A percentile compares a stretch with the other conserved stretches of the same genome.
phyloP scores from a whole-genome alignment of 2,888 invertebrate genomes.

The Euzetes globulus region DNA sequence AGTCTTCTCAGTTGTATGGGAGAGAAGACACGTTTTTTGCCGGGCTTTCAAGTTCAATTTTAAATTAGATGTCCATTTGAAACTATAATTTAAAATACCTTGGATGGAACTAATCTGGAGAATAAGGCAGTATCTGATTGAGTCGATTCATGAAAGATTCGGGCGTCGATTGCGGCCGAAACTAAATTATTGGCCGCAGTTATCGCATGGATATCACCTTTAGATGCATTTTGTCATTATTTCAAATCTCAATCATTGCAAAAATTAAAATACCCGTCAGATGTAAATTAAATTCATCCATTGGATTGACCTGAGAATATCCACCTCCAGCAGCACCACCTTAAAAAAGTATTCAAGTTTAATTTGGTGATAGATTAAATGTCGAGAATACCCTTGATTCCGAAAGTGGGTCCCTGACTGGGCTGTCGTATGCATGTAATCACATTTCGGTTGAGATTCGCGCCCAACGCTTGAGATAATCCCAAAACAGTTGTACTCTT shows the following conservation, averaged over 20 bases:
- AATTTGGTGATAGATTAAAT: not conserved
- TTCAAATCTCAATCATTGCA: not conserved
- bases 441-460: conserved; percentile 72
- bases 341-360: conserved; percentile 42
- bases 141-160: conserved; percentile 93
- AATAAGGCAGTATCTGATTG: conserved; percentile 76
- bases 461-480: conserved; percentile 80
- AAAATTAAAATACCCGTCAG: conserved; percentile 58
- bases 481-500: conserved; percentile 94
- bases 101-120: conserved; percentile 74
- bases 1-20: conserved; percentile 69
- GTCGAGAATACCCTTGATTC: conserved; percentile 65
- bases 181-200: conserved; percentile 92
- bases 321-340: conserved; percentile 98
- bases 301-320: conserved; percentile 92
- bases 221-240: not conserved
- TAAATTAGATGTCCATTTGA: not conserved
- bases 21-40: conserved; percentile 66
- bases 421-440: conserved; percentile 94
- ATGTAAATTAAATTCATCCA: conserved; percentile 99
- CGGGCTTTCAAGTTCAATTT: conserved; percentile 1
- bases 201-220: conserved; percentile 95
- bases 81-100: conserved; percentile 54
- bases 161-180: conserved; percentile 93
- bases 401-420: conserved; percentile 97